Evolutionary conservation across 1,140 invertebrate species (phyloP), one percentile per base, ranked within the genome.

Genomic region (Drosophila sturtevanti): DNA sequence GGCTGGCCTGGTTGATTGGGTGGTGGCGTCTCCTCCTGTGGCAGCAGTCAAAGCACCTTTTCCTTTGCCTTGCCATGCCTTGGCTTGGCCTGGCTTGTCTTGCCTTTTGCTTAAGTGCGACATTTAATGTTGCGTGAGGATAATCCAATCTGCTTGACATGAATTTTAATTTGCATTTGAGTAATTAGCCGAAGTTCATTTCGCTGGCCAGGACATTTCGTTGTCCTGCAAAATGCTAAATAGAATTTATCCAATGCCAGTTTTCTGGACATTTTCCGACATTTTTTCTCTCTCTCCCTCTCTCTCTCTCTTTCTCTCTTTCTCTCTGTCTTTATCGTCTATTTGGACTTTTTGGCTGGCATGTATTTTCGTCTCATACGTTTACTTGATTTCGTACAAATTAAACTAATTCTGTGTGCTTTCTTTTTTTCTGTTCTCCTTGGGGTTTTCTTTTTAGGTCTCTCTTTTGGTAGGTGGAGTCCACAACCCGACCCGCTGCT

Each of bases 141-240:
- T 87, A 87, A 87, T 87, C 84, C 84, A 87, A 87, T 87, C 84
- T 89, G 84, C 84, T 87, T 87, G 84, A 87, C 84, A 87, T 87
- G 84, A 87, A 87, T 87, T 87, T 87, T 87, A 87, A 87, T 87
- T 87, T 87, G 84, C 84, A 87, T 87, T 48, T 87, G 84, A 87
- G 84, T 87, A 87, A 87, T 87, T 87, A 87, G 84, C 80, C 80
- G 67, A 72, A 89, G 82, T 89, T 89, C 82, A 89, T 89, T 89
- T 86, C 63, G 75, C 63, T 78, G 78, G 70, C 79, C 79, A 71
- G 60, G 18, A 74, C 48, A 37, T 44, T 35, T 22, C 21, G 14
- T 48, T 67, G 58, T 68, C 61, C 77, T 68, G 64, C 84, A 82
- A 87, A 48, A 87, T 79, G 84, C 79, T 89, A 89, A 87, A 87